Base-by-base conservation (phyloP, 1,140 invertebrate genomes). In the Apis dorsata region DNA sequence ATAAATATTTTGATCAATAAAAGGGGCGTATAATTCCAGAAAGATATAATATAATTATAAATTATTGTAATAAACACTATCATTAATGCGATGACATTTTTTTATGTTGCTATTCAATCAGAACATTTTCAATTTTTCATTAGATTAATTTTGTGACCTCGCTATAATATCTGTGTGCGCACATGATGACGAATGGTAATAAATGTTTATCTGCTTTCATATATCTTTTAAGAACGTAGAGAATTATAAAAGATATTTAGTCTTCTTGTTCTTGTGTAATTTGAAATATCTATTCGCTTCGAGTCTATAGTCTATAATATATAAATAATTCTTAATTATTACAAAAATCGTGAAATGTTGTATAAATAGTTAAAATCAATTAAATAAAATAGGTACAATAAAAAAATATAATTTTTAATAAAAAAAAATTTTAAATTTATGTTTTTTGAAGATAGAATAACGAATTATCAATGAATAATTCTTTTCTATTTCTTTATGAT, bases 191-290 rank as follows among this genome's bases (percentile, higher is more conserved):
- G 69, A 28, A 53, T 76, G n/a, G 55, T 53, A 53, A 60, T 81
- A 69, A 76, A 77, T 60, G 65, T 77, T 82, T 77, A 82, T 82
- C 73, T 76, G 4, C n/a, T 44, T 62, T 24, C 24, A 63, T 63
- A n/a, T 62, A 28, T 10, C 21, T 69, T 7, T 21, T 69, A 34
- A 73, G 28, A 73, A 17, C 28, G 2, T 5, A n/a, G 55, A 60
- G 28, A 13, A 80, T 34, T 60, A 68, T n/a, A 21, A 17, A 28
- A 63, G 44, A 34, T 60, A 65, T 53, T 76, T 24, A 76, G 49
- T 81, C 49, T 2, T 2, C 19, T 82, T 17, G 24, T 60, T 62
- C n/a, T 62, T 49, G 21, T 11, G 13, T 72, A 62, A 49, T 72
- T 24, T 4, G 19, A n/a, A 53, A 21, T 44, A 72, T 49, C 9